phyloP scores from a whole-genome alignment of 2,888 invertebrate genomes.

The Heteromurus nitidus region DNA sequence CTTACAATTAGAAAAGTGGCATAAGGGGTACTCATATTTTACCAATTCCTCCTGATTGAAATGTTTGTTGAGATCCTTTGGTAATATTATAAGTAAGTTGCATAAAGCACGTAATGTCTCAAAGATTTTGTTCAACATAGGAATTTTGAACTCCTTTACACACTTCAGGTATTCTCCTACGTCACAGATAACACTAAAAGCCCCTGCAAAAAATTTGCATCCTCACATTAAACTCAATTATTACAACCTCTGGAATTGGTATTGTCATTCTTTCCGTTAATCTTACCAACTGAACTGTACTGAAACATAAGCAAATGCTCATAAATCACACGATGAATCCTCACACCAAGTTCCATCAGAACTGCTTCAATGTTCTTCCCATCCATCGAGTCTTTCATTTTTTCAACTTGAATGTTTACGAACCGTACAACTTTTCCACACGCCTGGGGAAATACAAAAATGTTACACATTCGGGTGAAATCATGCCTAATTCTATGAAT shows the following conservation, averaged over 20 bases:
- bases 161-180: slow-evolving; percentile 97
- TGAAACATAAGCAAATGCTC: slow-evolving; percentile 96
- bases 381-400: slow-evolving; percentile 88
- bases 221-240: neutral
- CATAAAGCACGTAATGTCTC: slow-evolving; percentile 96
- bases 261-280: too few species aligned
- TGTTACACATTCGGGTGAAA: neutral
- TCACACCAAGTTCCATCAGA: slow-evolving; percentile 90
- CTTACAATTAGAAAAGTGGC: neutral
- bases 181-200: slow-evolving; percentile 98
- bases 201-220: slow-evolving; percentile 80
- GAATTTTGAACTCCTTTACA: slow-evolving; percentile 85
- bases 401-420: slow-evolving; percentile 84
- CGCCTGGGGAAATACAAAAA: slow-evolving; percentile 79
- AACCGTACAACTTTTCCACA: slow-evolving; percentile 90
- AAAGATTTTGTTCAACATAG: slow-evolving; percentile 90
- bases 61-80: slow-evolving; percentile 96
- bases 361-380: slow-evolving; percentile 93
- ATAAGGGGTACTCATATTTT: slow-evolving; percentile 75
- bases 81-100: slow-evolving; percentile 94
- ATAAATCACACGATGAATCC: slow-evolving; percentile 94
- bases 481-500: neutral
- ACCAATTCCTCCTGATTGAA: slow-evolving; percentile 96
- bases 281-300: slow-evolving; percentile 92
- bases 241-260: too few species aligned